Percentiles rank a stretch among this genome's conserved stretches.
These are phyloP conservation scores for Diplodus sargus DNA, from an alignment of 2,797 vertebrate species.

Conservation along the genomic window DNA sequence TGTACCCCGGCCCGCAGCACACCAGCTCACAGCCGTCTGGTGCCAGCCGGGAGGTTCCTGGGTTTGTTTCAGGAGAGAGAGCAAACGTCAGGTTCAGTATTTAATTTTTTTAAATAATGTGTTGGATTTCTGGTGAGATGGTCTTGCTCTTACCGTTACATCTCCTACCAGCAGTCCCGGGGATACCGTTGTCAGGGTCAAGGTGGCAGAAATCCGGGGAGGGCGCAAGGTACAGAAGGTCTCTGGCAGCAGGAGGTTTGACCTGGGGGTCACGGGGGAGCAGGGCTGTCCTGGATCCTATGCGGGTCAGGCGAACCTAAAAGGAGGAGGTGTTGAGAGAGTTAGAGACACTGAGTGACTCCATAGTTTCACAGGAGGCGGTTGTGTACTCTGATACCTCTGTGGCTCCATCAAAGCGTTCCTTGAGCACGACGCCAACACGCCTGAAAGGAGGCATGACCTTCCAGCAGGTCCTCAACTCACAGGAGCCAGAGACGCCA, in stretches of 20 bases:
- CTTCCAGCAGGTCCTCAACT: slow-evolving; percentile 87
- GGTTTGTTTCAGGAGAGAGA: background rate
- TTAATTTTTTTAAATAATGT: background rate
- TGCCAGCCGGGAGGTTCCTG: slow-evolving; percentile 83
- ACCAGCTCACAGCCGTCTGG: slow-evolving; percentile 85
- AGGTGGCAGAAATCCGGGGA: slow-evolving; percentile 86
- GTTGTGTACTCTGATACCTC: slow-evolving; percentile 76
- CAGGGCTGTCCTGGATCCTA: slow-evolving; percentile 82
- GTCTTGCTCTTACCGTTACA: slow-evolving; percentile 79
- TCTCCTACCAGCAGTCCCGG: slow-evolving; percentile 81
- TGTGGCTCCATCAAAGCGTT: slow-evolving; percentile 84
- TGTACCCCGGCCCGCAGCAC: slow-evolving; percentile 86
- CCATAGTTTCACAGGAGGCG: background rate
- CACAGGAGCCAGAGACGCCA: slow-evolving; percentile 85
- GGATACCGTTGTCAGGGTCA: slow-evolving; percentile 80
- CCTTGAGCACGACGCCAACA: slow-evolving; percentile 84
- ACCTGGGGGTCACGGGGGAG: slow-evolving; percentile 85
- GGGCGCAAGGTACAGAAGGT: slow-evolving; percentile 83
- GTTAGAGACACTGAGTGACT: background rate
- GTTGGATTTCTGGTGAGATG: background rate
- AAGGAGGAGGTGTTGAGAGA: background rate
- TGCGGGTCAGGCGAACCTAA: slow-evolving; percentile 84
- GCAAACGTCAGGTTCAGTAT: slow-evolving; percentile 3
- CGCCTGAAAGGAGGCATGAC: slow-evolving; percentile 86
- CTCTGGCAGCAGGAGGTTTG: slow-evolving; percentile 84